A percentile compares a stretch with the other conserved stretches of the same genome.
Evolutionary conservation across 2,797 vertebrate species (phyloP).

Genomic region (Macrochelys suwanniensis): DNA sequence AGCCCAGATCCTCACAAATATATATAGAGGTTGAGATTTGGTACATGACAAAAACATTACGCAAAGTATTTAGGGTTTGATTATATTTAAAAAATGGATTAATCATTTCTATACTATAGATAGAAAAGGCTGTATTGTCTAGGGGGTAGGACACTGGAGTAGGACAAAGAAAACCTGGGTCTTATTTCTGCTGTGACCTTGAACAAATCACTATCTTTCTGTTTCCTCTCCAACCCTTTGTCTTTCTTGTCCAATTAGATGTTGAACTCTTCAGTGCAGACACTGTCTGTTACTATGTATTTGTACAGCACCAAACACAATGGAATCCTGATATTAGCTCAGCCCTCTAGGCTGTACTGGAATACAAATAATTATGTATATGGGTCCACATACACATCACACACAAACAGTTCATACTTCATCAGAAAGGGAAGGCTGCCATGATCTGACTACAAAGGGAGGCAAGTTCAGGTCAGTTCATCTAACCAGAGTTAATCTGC

Average conservation of each 20-base stretch:
- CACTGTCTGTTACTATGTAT: not conserved
- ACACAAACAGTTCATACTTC: fast-evolving
- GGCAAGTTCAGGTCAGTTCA: not conserved
- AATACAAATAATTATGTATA: fast-evolving
- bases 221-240: not conserved
- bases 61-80: not conserved
- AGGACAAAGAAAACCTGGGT: not conserved
- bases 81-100: not conserved
- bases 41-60: not conserved
- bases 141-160: not conserved
- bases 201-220: not conserved
- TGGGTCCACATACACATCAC: not conserved
- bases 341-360: not conserved
- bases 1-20: not conserved
- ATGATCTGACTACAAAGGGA: not conserved
- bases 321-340: not conserved
- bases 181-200: not conserved
- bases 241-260: not conserved
- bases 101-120: not conserved
- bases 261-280: not conserved
- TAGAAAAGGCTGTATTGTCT: not conserved
- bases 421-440: not conserved
- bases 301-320: not conserved
- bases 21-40: not conserved
- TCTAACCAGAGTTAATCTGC: not conserved